These are phyloP conservation scores for Labrus mixtus DNA, from an alignment of 2,113 vertebrate genomes.

Conservation along the genomic window DNA sequence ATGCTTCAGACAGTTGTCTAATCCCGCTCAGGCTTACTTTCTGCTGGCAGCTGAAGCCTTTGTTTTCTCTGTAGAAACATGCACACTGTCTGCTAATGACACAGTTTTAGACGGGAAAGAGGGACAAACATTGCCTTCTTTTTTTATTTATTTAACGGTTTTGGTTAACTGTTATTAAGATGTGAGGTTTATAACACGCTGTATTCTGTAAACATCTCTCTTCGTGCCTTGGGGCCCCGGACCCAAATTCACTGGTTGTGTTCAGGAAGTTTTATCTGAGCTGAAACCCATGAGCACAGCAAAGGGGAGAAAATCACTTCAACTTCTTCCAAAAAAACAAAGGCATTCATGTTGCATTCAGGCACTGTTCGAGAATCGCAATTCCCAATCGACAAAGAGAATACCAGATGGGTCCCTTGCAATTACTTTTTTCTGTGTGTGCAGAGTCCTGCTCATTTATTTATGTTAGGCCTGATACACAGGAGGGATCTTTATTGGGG, in stretches of 20 bases:
- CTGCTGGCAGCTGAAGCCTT: constrained; percentile 33
- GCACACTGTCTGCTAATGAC: constrained; percentile 38
- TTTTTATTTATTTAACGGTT: constrained; percentile 12
- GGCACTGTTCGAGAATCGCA: constrained; percentile 32
- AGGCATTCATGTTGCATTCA: constrained; percentile 42
- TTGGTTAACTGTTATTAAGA: constrained; percentile 26
- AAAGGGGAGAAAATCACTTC: constrained; percentile 31
- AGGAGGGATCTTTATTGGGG: constrained; percentile 27
- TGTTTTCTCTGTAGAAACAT: constrained; percentile 39
- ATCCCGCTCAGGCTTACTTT: constrained; percentile 46
- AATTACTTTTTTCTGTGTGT: constrained; percentile 53
- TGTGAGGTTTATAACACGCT: constrained; percentile 34
- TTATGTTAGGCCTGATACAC: constrained; percentile 46
- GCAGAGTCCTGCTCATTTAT: constrained; percentile 67
- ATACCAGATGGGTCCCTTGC: constrained; percentile 59
- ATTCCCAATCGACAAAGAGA: constrained; percentile 59
- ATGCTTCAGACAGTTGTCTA: constrained; percentile 14
- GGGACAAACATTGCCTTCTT: background rate
- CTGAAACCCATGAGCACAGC: constrained; percentile 34
- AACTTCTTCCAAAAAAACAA: constrained; percentile 44
- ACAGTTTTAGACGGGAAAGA: constrained; percentile 27
- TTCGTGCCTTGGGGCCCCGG: constrained; percentile 22
- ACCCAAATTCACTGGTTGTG: constrained; percentile 27
- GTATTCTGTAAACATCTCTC: constrained; percentile 50
- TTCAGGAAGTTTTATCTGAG: constrained; percentile 50